Percentiles rank a stretch among this genome's conserved stretches.
Evolutionary conservation across 2,113 vertebrate species (phyloP).

Genomic region (Todiramphus chloris): DNA sequence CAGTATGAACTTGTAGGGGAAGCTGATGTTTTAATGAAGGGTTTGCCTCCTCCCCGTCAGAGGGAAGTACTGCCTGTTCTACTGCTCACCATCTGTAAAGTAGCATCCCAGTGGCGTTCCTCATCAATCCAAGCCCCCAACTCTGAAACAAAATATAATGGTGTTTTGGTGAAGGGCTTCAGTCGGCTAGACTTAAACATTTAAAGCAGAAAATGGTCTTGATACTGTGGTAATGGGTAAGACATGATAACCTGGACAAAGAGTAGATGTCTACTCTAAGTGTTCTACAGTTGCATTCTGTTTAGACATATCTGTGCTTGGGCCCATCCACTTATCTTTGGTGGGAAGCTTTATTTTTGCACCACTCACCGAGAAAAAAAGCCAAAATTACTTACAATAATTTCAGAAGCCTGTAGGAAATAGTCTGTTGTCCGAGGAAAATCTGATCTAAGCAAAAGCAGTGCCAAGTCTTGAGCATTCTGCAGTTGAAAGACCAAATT

Average conservation of each 20-base stretch:
- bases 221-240: neutral
- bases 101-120: neutral
- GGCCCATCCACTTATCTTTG: neutral
- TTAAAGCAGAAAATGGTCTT: neutral
- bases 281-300: neutral
- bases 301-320: neutral
- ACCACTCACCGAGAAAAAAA: neutral
- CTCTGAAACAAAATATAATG: neutral
- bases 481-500: neutral
- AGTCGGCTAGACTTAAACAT: neutral
- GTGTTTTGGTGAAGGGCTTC: neutral
- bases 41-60: neutral
- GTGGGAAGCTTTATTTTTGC: neutral
- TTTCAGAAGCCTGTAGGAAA: neutral
- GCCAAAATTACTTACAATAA: neutral
- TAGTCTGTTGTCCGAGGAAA: neutral
- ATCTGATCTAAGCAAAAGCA: neutral
- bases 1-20: slow-evolving; percentile 17
- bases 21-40: slow-evolving; percentile 57
- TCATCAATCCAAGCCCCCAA: neutral
- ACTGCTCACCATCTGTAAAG: neutral
- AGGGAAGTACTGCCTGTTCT: neutral
- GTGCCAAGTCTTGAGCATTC: neutral
- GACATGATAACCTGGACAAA: neutral
- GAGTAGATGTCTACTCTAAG: neutral